Base-by-base conservation (phyloP, 2,113 vertebrate genomes). In the Mastomys natalensis region DNA sequence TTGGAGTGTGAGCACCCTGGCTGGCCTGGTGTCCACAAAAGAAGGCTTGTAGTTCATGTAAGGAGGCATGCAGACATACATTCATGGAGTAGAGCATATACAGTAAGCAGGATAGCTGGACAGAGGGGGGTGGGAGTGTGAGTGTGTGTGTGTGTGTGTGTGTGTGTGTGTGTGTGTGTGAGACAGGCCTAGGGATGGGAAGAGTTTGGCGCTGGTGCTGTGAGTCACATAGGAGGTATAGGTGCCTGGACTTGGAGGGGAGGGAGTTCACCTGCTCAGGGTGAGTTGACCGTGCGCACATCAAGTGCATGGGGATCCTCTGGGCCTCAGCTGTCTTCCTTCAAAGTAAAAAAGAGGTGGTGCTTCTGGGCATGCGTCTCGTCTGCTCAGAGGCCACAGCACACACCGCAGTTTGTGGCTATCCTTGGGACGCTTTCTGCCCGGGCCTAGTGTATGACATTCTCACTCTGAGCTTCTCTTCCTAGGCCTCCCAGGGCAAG, bases 361-460 rank as follows among this genome's bases (percentile, higher is more conserved):
- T 84, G 13, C 13, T 31, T 22, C 58, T 17, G 5, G 24, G 3
- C 1, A 37, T 21, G 40, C 70, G 9, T 3, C 9, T 0, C 7
- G 48, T 26, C n/a, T 60, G 26, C 45, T 16, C 1, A 0, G 11
- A 29, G 78, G 40, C 40, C 73, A 29, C 53, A 22, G 48, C n/a
- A 3, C 73, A 34, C 0, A 0, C 37, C 16, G 1, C 13, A 5
- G 6, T 55, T n/a, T 53, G 21, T 13, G 16, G 11, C 12, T 60
- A 22, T 40, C 68, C 40, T 48, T 45, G 76, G 70, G 19, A 9
- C 0, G 7, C 11, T 70, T 24, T 0, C 8, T 3, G 37, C 60
- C 82, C 88, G 68, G 73, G 64, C 72, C 84, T 58, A 0, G 55
- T 51, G 43, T 48, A 12, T 22, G 11, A 37, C 72, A 62, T 24